Conservation (phyloP, 2,888 invertebrate genomes). For the Hirtodrosophila confusa region DNA sequence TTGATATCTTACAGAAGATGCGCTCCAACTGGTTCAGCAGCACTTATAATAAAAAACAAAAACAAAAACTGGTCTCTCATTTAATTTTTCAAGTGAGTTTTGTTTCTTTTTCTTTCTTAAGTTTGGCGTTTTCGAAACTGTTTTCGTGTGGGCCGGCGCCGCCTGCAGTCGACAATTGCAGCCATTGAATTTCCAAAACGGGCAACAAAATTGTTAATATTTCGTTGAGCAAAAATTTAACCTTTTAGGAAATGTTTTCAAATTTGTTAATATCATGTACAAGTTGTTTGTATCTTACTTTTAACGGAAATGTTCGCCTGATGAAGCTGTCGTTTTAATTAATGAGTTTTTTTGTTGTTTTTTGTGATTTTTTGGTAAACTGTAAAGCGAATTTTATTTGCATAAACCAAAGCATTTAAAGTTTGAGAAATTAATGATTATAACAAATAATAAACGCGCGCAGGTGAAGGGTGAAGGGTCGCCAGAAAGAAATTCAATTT, state of each 20-base stretch:
- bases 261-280: slow-evolving; percentile 3
- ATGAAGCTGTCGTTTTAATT: slow-evolving; percentile 25
- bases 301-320: slow-evolving; percentile 26
- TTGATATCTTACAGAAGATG: slow-evolving; percentile 66
- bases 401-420: slow-evolving; percentile 40
- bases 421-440: slow-evolving; percentile 58
- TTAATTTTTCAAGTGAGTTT: slow-evolving; percentile 42
- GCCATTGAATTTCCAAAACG: slow-evolving; percentile 26
- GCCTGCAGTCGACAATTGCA: slow-evolving; percentile 52
- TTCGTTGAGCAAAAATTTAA: slow-evolving; percentile 17
- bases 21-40: slow-evolving; percentile 73
- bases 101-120: slow-evolving; percentile 15
- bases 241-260: slow-evolving; percentile 14
- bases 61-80: slow-evolving; percentile 67
- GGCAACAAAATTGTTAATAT: slow-evolving; percentile 38
- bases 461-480: slow-evolving; percentile 73
- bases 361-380: slow-evolving; percentile 1
- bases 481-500: slow-evolving; percentile 33
- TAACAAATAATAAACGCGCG: slow-evolving; percentile 53
- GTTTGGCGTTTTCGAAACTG: slow-evolving; percentile 44
- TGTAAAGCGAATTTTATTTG: slow-evolving; percentile 35
- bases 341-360: slow-evolving; percentile 16
- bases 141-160: slow-evolving; percentile 56
- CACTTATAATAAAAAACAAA: slow-evolving; percentile 15
- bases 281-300: not conserved